Base-by-base conservation (phyloP, 2,888 invertebrate genomes). In the Panzeria rudis region DNA sequence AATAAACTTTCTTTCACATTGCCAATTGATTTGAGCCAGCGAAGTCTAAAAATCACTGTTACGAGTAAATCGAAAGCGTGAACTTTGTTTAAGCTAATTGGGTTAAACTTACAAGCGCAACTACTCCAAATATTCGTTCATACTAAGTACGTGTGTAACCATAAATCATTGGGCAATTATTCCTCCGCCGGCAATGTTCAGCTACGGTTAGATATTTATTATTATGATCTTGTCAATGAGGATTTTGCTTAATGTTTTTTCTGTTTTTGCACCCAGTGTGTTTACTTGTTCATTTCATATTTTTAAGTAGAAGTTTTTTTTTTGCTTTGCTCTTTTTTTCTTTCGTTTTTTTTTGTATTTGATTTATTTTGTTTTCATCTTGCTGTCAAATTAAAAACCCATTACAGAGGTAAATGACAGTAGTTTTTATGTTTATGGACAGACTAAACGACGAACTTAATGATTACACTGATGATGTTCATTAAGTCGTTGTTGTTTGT, bases 331-430 rank as follows among this genome's bases (percentile, higher is more conserved):
- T 68, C 52, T 64, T 38, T 73, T 59, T 64, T 47, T 23, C 50
- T 41, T 32, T 29, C 35, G 15, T 17, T 20, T 25, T 52, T 68
- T 54, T 61, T 50, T 23, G 17, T 64, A 41, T 32, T 47, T 76
- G 71, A 75, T 73, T 76, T 72, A 66, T 76, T 68, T 77, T 77
- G 73, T 85, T 77, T 81, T 73, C 73, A 77, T 76, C 66, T 85
- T 54, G 77, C 73, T 81, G 84, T 85, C 84, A 85, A 85, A 85
- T 85, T 85, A 85, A 85, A 85, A 81, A 78, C 11, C 62, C 77
- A 85, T 85, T 85, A 78, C 35, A 62, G 62, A 50, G 69, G 54
- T 81, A 85, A 81, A 85, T 62, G 84, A 78, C 84, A 81, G 81
- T 44, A 59, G 73, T 73, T 11, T 8, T 23, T 13, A 13, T 17